These are phyloP conservation scores for Lasioglossum calceatum DNA, from an alignment of 2,888 invertebrate species.

Conservation along the genomic window DNA sequence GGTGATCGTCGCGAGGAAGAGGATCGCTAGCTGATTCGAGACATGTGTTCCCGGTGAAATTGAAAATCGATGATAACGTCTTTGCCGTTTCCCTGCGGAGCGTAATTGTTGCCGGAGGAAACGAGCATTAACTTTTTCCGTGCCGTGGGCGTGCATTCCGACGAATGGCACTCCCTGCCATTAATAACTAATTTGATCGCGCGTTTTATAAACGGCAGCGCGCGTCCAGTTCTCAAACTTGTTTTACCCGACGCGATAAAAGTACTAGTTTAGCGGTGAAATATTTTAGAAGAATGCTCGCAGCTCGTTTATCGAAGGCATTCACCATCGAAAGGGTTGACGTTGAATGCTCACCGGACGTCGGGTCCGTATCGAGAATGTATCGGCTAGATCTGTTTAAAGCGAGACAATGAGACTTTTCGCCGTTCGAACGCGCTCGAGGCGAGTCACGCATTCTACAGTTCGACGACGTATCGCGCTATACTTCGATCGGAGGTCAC, in stretches of 20 bases:
- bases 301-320: neutral
- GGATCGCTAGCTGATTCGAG: neutral
- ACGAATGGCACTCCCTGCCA: neutral
- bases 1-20: neutral
- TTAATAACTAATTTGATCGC: neutral
- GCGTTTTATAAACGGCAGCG: neutral
- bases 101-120: constrained; percentile 1
- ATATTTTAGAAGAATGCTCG: neutral
- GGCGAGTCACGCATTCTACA: constrained; percentile 17
- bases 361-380: constrained; percentile 33
- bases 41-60: neutral
- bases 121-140: neutral
- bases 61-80: constrained; percentile 8
- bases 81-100: neutral
- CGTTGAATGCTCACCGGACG: constrained; percentile 35
- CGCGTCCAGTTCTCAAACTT: neutral
- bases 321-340: constrained; percentile 11
- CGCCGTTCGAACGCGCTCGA: constrained; percentile 1
- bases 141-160: neutral
- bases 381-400: constrained; percentile 35
- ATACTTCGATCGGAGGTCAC: neutral
- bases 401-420: constrained; percentile 34
- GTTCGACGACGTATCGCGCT: neutral
- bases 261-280: neutral
- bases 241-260: neutral